A percentile compares a stretch with the other conserved stretches of the same genome.
Evolutionary conservation across 2,113 vertebrate species (phyloP).

Genomic region (Petroica traversi): DNA sequence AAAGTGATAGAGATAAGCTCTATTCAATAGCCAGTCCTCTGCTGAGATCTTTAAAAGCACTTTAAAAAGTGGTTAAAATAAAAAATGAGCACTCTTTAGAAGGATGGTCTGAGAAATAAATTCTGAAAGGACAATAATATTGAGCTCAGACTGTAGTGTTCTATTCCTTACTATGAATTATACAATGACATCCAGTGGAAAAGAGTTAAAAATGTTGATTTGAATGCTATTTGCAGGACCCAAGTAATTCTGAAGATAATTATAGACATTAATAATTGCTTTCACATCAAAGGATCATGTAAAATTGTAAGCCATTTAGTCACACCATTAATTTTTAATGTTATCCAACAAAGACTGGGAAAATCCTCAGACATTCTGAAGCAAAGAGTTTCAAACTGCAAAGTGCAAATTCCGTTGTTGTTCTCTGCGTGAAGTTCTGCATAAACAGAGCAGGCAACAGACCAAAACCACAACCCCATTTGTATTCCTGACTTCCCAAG

Average conservation of each 20-base stretch:
- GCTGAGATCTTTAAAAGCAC: background rate
- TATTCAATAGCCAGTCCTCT: background rate
- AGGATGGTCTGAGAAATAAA: background rate
- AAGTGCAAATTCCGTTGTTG: background rate
- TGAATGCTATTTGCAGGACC: background rate
- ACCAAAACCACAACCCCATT: background rate
- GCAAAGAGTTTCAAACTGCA: background rate
- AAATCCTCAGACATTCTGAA: background rate
- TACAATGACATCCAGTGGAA: background rate
- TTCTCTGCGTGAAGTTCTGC: background rate
- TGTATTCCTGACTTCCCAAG: background rate
- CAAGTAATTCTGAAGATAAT: slow-evolving; percentile 12
- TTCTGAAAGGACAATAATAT: background rate
- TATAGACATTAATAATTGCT: slow-evolving; percentile 15
- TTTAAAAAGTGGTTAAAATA: background rate
- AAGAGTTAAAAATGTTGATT: background rate
- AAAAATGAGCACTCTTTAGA: background rate
- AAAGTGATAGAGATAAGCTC: background rate
- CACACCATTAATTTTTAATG: slow-evolving; percentile 34
- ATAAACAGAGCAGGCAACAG: background rate
- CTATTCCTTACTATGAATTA: background rate
- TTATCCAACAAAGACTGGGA: background rate
- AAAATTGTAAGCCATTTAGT: slow-evolving; percentile 10
- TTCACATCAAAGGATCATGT: background rate
- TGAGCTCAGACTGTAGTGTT: background rate